Evolutionary conservation across 2,797 vertebrate species (phyloP), one percentile per base, ranked within the genome.

Genomic region (Psittacula derbiana): DNA sequence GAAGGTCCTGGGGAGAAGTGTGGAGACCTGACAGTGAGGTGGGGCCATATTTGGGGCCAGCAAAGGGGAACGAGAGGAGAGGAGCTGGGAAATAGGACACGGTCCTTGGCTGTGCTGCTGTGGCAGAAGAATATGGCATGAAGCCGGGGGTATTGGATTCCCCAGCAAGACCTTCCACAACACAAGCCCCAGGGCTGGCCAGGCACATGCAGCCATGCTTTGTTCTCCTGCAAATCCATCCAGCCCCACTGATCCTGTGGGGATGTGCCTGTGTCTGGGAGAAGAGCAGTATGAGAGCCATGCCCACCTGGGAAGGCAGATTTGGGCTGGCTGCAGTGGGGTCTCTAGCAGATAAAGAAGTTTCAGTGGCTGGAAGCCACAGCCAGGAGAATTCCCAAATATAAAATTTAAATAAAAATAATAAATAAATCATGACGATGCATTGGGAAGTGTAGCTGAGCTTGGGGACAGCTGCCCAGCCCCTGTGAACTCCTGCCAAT

Each of bases 161-260:
- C 86, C 58, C 12, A 1, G 78, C 4, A 11, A 87, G 81, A 36
- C 72, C 71, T 92, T 69, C 78, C 67, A 92, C 52, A 79, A 65
- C 87, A 92, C 0, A 23, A 52, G 57, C 64, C 10, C 15, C 6
- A 12, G 70, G 57, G 84, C 89, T 87, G 70, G 52, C 49, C 8
- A 5, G 85, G 78, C 69, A 86, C 76, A 87, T 1, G 8, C 69
- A 76, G 64, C 55, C 60, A 65, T 0, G 1, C 76, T 89, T 78
- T 69, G 91, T 31, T 57, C 80, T 76, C 88, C 57, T 6, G 33
- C 44, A 71, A 41, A 61, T 33, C 62, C 27, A 3, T 8, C 27
- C 33, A n/a, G 46, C 18, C 10, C 58, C 0, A 2, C 72, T 44
- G 33, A 46, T 16, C 30, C 33, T 0, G 0, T 0, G 0, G 52